Conservation (phyloP, 2,888 invertebrate species). For the Caenorhabditis afra region DNA sequence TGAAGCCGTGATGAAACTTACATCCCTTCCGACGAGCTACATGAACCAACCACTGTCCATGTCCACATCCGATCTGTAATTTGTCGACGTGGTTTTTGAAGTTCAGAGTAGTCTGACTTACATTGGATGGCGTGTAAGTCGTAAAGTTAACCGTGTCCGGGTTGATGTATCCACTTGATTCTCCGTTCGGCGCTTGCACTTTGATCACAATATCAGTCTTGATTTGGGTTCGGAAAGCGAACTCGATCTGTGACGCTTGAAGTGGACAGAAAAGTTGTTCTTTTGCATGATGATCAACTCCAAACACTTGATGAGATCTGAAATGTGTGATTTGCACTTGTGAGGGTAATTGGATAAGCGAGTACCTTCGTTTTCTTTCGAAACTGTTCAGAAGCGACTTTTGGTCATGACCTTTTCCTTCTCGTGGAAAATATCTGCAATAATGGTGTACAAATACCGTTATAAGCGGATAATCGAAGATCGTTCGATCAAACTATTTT, state of each 20-base stretch:
- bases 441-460: too few relatives aligned
- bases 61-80: conserved; percentile 66
- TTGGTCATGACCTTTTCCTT: conserved; percentile 53
- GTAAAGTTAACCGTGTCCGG: conserved; percentile 49
- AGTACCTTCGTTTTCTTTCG: conserved; percentile 58
- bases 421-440: conserved; percentile 51
- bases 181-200: conserved; percentile 66
- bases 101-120: conserved; percentile 23
- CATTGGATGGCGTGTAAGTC: conserved; percentile 57
- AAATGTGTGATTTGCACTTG: neutral
- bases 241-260: conserved; percentile 66
- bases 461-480: neutral
- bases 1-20: conserved; percentile 56
- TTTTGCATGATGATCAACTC: conserved; percentile 61
- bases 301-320: conserved; percentile 62
- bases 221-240: conserved; percentile 46
- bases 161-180: conserved; percentile 58
- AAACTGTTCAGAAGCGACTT: conserved; percentile 58
- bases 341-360: neutral
- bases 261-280: conserved; percentile 65
- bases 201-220: conserved; percentile 59
- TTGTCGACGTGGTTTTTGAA: neutral
- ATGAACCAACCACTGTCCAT: conserved; percentile 62
- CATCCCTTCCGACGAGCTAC: conserved; percentile 57
- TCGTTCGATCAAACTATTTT: neutral